Evolutionary conservation across 2,888 invertebrate species (phyloP).

Genomic region (Ennomos erosarius): DNA sequence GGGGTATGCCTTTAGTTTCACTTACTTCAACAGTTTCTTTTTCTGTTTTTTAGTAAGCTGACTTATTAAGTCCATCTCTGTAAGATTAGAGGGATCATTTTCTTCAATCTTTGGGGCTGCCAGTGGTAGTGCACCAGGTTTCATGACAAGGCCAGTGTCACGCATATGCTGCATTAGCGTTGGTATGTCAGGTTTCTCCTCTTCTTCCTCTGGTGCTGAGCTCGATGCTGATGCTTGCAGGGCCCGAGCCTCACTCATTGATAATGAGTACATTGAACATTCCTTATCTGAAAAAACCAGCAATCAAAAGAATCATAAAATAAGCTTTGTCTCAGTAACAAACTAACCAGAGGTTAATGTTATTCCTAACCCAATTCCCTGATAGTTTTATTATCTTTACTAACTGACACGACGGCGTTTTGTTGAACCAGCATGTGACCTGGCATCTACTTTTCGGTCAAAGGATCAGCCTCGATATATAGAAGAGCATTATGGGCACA

Average conservation of each 20-base stretch:
- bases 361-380: too few relatives aligned
- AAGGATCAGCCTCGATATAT: too few relatives aligned
- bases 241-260: conserved; percentile 92
- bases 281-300: conserved; percentile 90
- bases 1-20: conserved; percentile 12
- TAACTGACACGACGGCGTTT: too few relatives aligned
- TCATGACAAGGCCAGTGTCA: conserved; percentile 95
- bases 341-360: too few relatives aligned
- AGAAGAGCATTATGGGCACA: too few relatives aligned
- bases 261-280: conserved; percentile 96
- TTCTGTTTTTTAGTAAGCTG: conserved; percentile 95
- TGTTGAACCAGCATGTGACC: too few relatives aligned
- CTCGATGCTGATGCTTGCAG: conserved; percentile 85
- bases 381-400: too few relatives aligned
- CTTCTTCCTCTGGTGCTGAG: conserved; percentile 88
- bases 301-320: too few relatives aligned
- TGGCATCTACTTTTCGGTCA: too few relatives aligned
- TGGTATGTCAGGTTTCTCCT: conserved; percentile 85
- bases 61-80: conserved; percentile 93
- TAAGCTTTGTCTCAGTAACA: too few relatives aligned
- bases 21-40: conserved; percentile 93
- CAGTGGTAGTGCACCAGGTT: conserved; percentile 89
- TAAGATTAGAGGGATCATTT: conserved; percentile 83
- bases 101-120: conserved; percentile 85
- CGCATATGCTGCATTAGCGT: conserved; percentile 95